These are phyloP conservation scores for Stegana nigrithorax DNA, from an alignment of 2,888 invertebrate genomes.

Conservation along the genomic window DNA sequence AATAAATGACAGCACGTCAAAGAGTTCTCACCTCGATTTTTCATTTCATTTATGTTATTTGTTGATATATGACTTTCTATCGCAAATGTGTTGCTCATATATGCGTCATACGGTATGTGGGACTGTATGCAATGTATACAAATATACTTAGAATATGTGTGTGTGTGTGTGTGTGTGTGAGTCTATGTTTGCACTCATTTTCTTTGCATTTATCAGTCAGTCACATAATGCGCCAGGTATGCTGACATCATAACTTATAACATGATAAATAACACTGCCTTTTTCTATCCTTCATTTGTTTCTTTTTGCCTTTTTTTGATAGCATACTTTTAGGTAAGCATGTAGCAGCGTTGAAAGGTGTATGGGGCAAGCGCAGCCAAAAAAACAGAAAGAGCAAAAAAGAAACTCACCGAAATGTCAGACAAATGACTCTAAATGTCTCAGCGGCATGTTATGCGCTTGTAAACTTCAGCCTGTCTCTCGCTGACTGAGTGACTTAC, in stretches of 20 bases:
- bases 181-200: constrained; percentile 31
- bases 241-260: constrained; percentile 60
- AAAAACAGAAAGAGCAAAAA: background rate
- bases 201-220: constrained; percentile 49
- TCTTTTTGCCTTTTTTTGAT: constrained; percentile 28
- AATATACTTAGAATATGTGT: background rate
- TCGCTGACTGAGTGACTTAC: background rate
- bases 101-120: too few species aligned
- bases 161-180: constrained; percentile 2
- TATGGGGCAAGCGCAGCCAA: constrained; percentile 33
- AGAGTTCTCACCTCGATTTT: constrained; percentile 56
- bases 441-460: background rate
- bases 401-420: constrained; percentile 23
- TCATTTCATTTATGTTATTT: constrained; percentile 52
- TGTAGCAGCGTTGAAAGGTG: too few species aligned
- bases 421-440: constrained; percentile 55
- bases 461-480: constrained; percentile 6
- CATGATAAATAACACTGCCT: constrained; percentile 58
- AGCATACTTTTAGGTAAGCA: constrained; percentile 19
- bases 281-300: constrained; percentile 28
- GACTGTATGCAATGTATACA: too few species aligned
- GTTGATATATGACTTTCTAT: constrained; percentile 20
- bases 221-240: constrained; percentile 50
- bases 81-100: background rate
- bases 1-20: constrained; percentile 52